Base-by-base conservation (phyloP, 2,888 invertebrate genomes). In the Bedellia somnulentella region DNA sequence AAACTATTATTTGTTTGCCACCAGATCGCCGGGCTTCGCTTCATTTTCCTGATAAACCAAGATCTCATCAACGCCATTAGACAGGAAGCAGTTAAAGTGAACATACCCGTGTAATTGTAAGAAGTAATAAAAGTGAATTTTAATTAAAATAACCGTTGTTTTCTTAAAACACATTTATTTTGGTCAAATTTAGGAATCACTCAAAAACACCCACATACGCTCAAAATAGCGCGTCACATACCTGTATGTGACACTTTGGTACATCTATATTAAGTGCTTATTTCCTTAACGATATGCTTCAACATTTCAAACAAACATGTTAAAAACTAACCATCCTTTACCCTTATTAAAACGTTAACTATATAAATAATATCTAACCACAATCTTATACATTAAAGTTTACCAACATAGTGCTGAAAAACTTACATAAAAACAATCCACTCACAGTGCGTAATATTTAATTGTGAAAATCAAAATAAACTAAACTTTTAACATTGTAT, bases 1-100 rank as follows among this genome's bases (percentile, higher is more conserved):
- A n/a, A n/a, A 18, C 5, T 17, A 29, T 29, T 35, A 34, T 36
- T 40, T 29, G 30, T 39, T 34, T n/a, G n/a, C n/a, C n/a, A n/a
- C 13, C 77, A 87, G 88, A 89, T 96, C 46, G 87, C 93, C 13
- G 91, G 93, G 31, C 78, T 96, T 24, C 83, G 93, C 37, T 96
- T 96, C 68, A 90, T 94, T 43, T 96, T 96, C 59, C 80, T 93
- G 38, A 87, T 96, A 35, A 95, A 96, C 64, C 90, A 91, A 57
- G 93, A 95, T 46, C 78, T 96, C 29, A 91, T 95, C 43, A 87
- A 86, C 52, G 87, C 88, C 23, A 93, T 95, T 44, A 83, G 92
- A 31, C 89, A 89, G 57, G 94, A 94, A 68, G 87, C 91, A 36
- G 87, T 89, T 2, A 89, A 89, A 63, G 83, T 89, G 37, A 87